Evolutionary conservation across 53 echinoderm and acorn worm genomes (phyloP), one percentile per base, ranked within the genome.

Genomic region (Henricia sp.): DNA sequence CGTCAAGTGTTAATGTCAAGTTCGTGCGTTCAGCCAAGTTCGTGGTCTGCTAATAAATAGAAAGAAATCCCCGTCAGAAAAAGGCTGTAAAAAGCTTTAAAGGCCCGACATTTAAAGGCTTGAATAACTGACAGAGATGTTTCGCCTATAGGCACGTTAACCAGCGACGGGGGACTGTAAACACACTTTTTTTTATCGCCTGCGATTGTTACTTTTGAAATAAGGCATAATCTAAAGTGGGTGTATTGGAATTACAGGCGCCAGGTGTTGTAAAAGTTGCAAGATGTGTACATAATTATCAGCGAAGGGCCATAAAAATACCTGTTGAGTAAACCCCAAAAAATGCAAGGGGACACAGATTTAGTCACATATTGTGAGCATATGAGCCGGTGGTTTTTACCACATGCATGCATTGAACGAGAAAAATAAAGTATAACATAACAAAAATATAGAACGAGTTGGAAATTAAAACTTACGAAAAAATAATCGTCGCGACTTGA

Each of bases 1-100:
- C 21, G 67, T 40, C n/a, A 38, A 67, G 39, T 21, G 67, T 67
- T 67, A 30, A 67, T 67, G 67, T 67, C 67, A 67, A 40, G 67
- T 67, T 67, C 67, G 67, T 67, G 67, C 30, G 38, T 8, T n/a
- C 1, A 28, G 12, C 23, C n/a, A 0, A 8, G 37, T 67, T 67
- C n/a, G 67, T 20, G 67, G 67, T 67, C 21, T 23, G 67, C 23
- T 34, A 2, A 27, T 53, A 53, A 53, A 19, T 21, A 17, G 3
- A 17, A 53, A 6, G 29, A 60, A 32, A 60, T 3, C 3, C 29
- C 62, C 62, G 32, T 20, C 62, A 60, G 13, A 32, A n/a, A n/a
- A 60, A 12, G 32, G 62, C 62, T 60, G 33, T 60, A 60, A 60
- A 60, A 60, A 60, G 25, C 28, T 1, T 16, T 10, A 29, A 60